phyloP scores from a whole-genome alignment of 2,113 vertebrate genomes.

The Epinephelus moara region DNA sequence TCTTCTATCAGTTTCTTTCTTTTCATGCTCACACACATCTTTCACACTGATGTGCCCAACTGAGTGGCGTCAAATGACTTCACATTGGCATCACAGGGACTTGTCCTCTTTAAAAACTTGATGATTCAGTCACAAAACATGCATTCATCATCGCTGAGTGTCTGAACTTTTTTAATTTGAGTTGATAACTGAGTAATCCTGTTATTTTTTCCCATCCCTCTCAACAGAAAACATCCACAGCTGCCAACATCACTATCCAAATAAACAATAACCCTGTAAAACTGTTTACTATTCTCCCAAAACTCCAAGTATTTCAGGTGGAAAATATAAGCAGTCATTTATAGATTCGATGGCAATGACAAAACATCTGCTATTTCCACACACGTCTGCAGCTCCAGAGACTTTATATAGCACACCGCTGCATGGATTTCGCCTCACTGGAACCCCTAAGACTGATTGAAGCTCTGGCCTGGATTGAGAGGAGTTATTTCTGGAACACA shows the following conservation, averaged over 20 bases:
- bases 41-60: slow-evolving; percentile 1
- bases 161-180: not conserved
- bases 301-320: not conserved
- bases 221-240: not conserved
- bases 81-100: slow-evolving; percentile 1
- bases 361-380: slow-evolving; percentile 14
- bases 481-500: slow-evolving; percentile 80
- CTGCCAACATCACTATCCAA: not conserved
- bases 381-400: slow-evolving; percentile 38
- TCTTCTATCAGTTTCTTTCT: not conserved
- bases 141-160: not conserved
- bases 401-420: slow-evolving; percentile 45
- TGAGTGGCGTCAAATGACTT: not conserved
- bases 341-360: not conserved
- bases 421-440: slow-evolving; percentile 60
- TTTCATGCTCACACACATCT: slow-evolving; percentile 22
- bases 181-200: not conserved
- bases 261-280: not conserved
- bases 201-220: not conserved
- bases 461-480: slow-evolving; percentile 77
- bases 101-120: not conserved
- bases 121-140: not conserved
- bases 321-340: not conserved
- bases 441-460: slow-evolving; percentile 73
- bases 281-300: not conserved